Evolutionary conservation across 2,113 vertebrate genomes (phyloP), one percentile per base, ranked within the genome.

Genomic region (Todiramphus chloris): DNA sequence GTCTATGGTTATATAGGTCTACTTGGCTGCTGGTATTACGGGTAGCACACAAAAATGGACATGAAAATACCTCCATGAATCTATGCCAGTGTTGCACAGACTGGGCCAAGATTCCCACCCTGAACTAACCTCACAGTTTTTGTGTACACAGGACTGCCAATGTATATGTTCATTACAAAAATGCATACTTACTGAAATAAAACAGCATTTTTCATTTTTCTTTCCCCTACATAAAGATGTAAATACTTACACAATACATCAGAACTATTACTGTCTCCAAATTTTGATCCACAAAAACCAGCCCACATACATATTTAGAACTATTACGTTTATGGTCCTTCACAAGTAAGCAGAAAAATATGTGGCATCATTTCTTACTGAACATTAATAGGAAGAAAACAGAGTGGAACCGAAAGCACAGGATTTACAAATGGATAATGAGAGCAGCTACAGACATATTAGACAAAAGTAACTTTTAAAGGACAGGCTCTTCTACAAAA

Each of bases 11-110:
- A 68, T 13, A 5, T 23, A 83, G 55, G 56, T 64, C 11, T 27
- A 23, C 35, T 39, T 78, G 46, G 13, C 15, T 51, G 25, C 27
- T 77, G 16, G 28, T 66, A 13, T 87, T 55, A 66, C 6, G 59
- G 17, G 25, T 3, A 72, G 44, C 14, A 28, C 4, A 33, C 12
- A 78, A 27, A 14, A 68, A 39, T 0, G 2, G 24, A 60, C 10
- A 17, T 10, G 27, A 81, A 85, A 79, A 66, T 5, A 70, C 13
- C 30, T 39, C 21, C 1, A 0, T 63, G 55, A 85, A 31, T 33
- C 8, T 31, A 67, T 4, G 5, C 5, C 44, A 60, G 7, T 13
- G 11, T 24, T 5, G 3, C 33, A 64, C 0, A 5, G 20, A 37
- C 30, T 48, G 8, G 51, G 30, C 8, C 33, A 51, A 14, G 12